Evolutionary conservation across 2,888 invertebrate genomes (phyloP).

Genomic region (Spisula solida): DNA sequence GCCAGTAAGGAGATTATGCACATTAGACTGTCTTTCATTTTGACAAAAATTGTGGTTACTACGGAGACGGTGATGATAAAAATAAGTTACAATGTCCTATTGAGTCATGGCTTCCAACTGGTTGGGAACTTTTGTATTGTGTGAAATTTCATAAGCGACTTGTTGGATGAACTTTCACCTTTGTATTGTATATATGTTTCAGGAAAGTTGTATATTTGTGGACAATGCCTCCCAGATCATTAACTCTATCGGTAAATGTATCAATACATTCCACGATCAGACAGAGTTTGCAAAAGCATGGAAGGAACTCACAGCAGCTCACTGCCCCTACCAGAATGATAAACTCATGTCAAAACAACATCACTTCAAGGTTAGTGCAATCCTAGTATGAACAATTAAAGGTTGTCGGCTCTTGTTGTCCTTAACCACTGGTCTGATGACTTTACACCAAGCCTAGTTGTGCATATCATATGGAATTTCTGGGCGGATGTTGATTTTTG

Average conservation of each 20-base stretch:
- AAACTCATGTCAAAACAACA: constrained; percentile 83
- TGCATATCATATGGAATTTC: background rate
- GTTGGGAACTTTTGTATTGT: no score
- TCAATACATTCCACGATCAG: constrained; percentile 81
- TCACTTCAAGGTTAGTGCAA: constrained; percentile 82
- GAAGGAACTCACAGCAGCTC: constrained; percentile 81
- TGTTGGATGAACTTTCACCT: no score
- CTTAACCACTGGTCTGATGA: background rate
- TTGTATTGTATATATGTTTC: constrained; percentile 52
- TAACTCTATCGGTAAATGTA: constrained; percentile 84
- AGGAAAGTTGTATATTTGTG: constrained; percentile 87
- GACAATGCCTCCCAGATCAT: constrained; percentile 86
- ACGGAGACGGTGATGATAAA: no score
- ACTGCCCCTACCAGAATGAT: constrained; percentile 85
- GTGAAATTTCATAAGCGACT: no score
- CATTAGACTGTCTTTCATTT: no score
- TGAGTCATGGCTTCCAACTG: no score
- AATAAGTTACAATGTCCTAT: no score
- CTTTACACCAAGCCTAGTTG: background rate
- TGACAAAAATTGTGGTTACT: no score
- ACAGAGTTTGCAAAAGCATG: constrained; percentile 79
- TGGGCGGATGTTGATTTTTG: background rate
- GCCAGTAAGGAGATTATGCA: no score
- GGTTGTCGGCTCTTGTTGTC: background rate
- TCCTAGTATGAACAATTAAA: background rate